Evolutionary conservation across 1,140 invertebrate species (phyloP), one percentile per base, ranked within the genome.

Genomic region (Latrodectus geometricus): DNA sequence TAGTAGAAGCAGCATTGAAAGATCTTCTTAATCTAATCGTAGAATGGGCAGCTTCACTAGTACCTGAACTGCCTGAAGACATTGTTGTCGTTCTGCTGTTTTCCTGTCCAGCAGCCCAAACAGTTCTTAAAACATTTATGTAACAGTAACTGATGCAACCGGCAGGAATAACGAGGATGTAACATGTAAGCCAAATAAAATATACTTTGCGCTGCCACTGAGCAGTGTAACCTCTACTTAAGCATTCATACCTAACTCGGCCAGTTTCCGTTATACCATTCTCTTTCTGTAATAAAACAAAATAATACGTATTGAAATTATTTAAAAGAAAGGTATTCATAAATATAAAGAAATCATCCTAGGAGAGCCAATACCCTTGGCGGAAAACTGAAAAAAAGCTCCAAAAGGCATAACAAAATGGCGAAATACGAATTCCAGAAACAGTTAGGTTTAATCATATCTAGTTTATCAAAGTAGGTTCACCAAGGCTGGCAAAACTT

Each of bases 171-270:
- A 92, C 88, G 9, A 92, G 88, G 49, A 92, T 91, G 88, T 91
- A 91, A 49, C 88, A 77, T 5, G 92, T 90, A 86, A 92, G 89
- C 88, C 91, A 92, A 9, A 90, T 90, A 69, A 92, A 90, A 82
- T 92, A 92, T 0, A 91, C 79, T 88, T 91, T 91, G 8, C 91
- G 84, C 84, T 92, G 92, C 92, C 92, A 92, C 69, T 87, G 75
- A 0, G 90, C 90, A 1, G 91, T 92, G 89, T 92, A 92, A 11
- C 92, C 92, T 21, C 86, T 80, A 54, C 90, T 91, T 48, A 89
- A 85, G 87, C 92, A 92, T 9, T 88, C 88, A 68, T 90, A 90
- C 15, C 90, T 78, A 5, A 88, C 75, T 8, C 89, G 89, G 66
- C 91, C 90, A 12, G 89, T 89, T 23, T 88, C 89, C 73, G 70